These are phyloP conservation scores for Corythornis madagascariensis DNA, from an alignment of 2,113 vertebrate species.

Conservation along the genomic window DNA sequence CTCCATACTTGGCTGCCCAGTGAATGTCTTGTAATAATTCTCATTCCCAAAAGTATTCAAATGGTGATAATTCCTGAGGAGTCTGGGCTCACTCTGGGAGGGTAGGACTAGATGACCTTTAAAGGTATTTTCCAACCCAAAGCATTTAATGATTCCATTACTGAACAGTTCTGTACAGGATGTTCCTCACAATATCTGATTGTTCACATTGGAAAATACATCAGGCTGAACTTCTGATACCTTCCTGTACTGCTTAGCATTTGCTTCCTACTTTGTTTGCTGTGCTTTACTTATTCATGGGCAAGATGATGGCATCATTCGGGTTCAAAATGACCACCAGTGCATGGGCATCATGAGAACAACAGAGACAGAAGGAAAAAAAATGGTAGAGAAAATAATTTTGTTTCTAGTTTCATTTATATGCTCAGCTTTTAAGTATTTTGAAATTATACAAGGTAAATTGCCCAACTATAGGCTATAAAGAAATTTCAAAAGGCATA, in stretches of 20 bases:
- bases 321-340: neutral
- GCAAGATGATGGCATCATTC: neutral
- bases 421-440: neutral
- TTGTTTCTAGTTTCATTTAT: neutral
- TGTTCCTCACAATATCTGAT: neutral
- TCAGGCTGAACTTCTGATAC: neutral
- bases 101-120: neutral
- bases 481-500: neutral
- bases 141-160: neutral
- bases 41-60: neutral
- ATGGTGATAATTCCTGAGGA: neutral
- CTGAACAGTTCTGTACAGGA: neutral
- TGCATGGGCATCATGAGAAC: neutral
- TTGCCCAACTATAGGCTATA: neutral
- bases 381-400: neutral
- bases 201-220: neutral
- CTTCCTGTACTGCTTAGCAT: neutral
- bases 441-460: conserved; percentile 12
- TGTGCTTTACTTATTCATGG: neutral
- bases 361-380: neutral
- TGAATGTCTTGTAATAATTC: neutral
- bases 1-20: neutral
- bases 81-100: neutral
- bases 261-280: neutral
- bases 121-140: neutral